A percentile compares a stretch with the other conserved stretches of the same genome.
Evolutionary conservation across 2,797 vertebrate genomes (phyloP).

Genomic region (Parauchenoglanis ngamensis): DNA sequence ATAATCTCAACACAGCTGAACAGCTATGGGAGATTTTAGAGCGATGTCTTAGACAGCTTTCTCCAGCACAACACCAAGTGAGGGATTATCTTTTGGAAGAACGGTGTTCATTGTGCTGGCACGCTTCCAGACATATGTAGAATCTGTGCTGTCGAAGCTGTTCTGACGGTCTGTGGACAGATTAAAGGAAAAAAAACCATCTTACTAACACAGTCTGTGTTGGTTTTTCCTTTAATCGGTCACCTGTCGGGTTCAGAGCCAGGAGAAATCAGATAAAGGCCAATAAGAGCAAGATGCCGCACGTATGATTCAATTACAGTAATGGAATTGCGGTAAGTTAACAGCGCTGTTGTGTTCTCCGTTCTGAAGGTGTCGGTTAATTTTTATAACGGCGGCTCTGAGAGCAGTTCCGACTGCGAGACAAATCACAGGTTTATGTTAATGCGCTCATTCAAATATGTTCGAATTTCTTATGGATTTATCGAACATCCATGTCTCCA

Average conservation of each 20-base stretch:
- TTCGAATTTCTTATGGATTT: too few species aligned
- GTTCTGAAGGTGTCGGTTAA: neutral
- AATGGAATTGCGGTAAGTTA: neutral
- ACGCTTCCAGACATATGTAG: neutral
- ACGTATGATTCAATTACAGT: neutral
- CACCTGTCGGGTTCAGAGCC: neutral
- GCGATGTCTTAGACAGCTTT: neutral
- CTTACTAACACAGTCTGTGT: neutral
- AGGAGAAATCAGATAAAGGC: neutral
- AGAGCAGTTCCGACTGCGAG: neutral
- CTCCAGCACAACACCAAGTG: neutral
- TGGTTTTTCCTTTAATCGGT: neutral
- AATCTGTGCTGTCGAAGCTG: neutral
- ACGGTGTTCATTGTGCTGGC: neutral
- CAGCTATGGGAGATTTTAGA: neutral
- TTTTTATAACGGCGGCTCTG: too few species aligned
- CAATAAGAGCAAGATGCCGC: neutral
- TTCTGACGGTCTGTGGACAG: neutral
- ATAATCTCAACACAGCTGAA: neutral
- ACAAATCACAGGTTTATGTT: neutral
- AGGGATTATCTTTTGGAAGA: neutral
- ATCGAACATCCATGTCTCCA: too few species aligned
- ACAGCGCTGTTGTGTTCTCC: neutral
- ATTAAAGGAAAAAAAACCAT: neutral
- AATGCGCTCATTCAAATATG: too few species aligned